A percentile compares a stretch with the other conserved stretches of the same genome.
Conservation (phyloP, 2,797 vertebrate species). For the Molossus molossus region DNA sequence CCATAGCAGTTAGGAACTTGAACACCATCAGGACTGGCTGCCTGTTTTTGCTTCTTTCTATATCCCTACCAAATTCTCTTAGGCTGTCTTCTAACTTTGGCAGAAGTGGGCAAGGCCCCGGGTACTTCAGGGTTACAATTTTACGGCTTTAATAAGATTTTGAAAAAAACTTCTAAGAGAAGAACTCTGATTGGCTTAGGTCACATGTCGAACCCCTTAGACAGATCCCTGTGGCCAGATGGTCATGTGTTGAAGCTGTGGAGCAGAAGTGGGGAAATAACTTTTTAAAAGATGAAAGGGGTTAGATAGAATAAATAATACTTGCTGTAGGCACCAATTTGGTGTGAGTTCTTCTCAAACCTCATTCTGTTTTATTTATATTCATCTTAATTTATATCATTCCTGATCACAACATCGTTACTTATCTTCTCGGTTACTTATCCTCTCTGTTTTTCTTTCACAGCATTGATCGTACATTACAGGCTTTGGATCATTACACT, state of each 20-base stretch:
- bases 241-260: neutral
- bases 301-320: neutral
- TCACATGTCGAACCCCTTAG: neutral
- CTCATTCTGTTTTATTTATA: neutral
- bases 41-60: neutral
- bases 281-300: neutral
- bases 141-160: neutral
- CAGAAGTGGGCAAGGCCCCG: neutral
- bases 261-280: neutral
- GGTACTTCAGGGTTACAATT: neutral
- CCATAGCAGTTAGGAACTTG: neutral
- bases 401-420: neutral
- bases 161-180: neutral
- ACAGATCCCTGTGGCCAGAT: neutral
- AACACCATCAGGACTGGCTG: neutral
- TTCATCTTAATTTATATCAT: neutral
- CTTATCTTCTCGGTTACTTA: neutral
- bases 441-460: conserved; percentile 1
- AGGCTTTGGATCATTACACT: neutral
- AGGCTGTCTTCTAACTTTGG: neutral
- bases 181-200: neutral
- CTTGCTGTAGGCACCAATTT: neutral
- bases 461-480: neutral
- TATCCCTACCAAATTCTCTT: neutral
- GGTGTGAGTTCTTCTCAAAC: neutral